Evolutionary conservation across 2,797 vertebrate genomes (phyloP), one percentile per base, ranked within the genome.

Genomic region (Simalia tracyae): DNA sequence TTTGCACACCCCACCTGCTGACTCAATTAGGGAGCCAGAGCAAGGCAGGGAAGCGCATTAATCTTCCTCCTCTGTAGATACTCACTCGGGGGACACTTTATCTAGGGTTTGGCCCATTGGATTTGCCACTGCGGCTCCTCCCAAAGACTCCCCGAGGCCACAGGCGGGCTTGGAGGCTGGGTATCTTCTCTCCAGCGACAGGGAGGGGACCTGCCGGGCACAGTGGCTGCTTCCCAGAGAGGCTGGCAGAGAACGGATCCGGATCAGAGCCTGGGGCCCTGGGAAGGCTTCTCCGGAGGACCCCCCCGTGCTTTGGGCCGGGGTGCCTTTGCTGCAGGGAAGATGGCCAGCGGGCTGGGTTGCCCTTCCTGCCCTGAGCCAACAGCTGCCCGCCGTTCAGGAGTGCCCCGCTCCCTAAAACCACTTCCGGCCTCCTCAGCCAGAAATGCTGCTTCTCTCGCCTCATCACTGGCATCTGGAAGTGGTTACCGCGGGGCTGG

Each of bases 361-460:
- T 76, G 68, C 17, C 61, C 28, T 7, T 93, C 95, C 94, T 68
- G 12, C 89, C 92, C 90, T 95, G 84, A 72, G 94, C 88, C 64
- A 46, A n/a, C 57, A 8, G 8, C 95, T 97, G 97, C 97, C 97
- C 66, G 24, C 5, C 3, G 26, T 96, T 97, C 97, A 96, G 96
- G 96, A 97, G 96, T 95, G 92, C 92, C 95, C 88, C 94, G 94
- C 97, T 96, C 96, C 97, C 95, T 96, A 1, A 86, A 84, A 93
- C 92, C 84, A 9, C 95, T 96, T 95, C 96, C 96, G 95, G 96
- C 97, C 96, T 97, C 97, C 97, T 97, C 97, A 95, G 96, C 95
- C 96, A 96, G 95, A 90, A 95, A 93, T 95, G 96, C 95, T 92
- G 96, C 97, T 96, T 95, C 96, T 92, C 95, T 96, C 92, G 94